Conservation (phyloP, 2,113 vertebrate species). For the Coturnix japonica region DNA sequence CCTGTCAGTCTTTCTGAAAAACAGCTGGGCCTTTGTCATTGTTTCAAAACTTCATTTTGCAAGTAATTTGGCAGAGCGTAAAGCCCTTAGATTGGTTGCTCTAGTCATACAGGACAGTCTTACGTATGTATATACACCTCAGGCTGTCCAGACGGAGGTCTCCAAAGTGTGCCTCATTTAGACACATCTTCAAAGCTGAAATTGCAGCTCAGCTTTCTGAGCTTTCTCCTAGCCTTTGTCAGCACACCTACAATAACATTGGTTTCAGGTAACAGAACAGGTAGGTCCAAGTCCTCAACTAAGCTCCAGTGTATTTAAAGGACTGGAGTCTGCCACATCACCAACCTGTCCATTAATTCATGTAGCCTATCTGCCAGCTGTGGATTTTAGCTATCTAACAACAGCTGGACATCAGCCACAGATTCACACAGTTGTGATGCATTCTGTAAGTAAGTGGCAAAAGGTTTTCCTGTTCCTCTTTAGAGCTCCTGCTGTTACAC, state of each 20-base stretch:
- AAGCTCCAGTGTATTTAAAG: neutral
- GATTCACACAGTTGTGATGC: neutral
- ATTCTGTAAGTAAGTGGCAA: neutral
- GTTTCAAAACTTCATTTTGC: neutral
- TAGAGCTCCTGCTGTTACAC: neutral
- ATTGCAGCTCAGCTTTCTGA: neutral
- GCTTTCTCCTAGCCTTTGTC: neutral
- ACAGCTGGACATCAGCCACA: neutral
- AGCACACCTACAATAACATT: neutral
- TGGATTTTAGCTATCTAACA: no score
- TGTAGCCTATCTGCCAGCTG: neutral
- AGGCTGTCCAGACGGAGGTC: neutral
- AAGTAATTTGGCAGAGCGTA: neutral
- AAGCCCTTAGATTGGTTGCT: no score
- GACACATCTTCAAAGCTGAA: neutral
- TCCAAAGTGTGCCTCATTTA: neutral
- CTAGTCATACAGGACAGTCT: neutral
- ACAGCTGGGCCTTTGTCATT: neutral
- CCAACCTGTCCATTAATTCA: neutral
- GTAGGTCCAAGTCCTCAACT: neutral
- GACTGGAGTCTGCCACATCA: neutral
- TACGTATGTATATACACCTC: neutral
- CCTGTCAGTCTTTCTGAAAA: neutral
- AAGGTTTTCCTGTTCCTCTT: neutral
- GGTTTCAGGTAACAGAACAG: neutral